These are phyloP conservation scores for Falco berigora DNA, from an alignment of 2,797 vertebrate genomes.

Conservation along the genomic window DNA sequence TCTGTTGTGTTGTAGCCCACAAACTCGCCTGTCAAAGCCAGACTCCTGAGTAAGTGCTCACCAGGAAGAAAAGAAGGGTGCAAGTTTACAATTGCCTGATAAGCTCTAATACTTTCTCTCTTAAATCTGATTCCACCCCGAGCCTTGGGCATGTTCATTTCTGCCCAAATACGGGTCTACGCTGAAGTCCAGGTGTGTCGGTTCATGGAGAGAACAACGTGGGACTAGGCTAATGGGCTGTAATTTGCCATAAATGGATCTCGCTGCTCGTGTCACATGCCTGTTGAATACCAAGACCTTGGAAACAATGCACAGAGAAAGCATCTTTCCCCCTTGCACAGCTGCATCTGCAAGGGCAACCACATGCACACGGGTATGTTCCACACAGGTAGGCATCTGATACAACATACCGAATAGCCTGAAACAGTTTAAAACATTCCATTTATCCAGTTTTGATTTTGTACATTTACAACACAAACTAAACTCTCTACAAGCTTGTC, in stretches of 20 bases:
- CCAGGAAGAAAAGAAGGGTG: background rate
- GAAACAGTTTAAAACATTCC: background rate
- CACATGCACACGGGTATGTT: background rate
- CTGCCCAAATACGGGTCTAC: background rate
- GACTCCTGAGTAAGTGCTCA: background rate
- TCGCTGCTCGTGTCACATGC: accelerated
- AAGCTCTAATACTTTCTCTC: background rate
- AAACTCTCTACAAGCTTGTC: background rate
- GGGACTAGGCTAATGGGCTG: background rate
- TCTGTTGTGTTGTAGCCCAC: background rate
- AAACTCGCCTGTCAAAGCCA: background rate
- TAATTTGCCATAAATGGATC: background rate
- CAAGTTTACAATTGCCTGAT: background rate
- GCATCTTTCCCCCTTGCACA: background rate
- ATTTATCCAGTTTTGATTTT: background rate
- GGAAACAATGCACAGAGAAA: background rate
- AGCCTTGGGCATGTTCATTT: background rate
- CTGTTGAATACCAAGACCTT: background rate
- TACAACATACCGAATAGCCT: background rate
- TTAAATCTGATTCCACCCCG: background rate
- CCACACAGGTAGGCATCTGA: background rate
- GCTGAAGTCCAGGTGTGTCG: background rate
- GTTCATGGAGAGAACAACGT: background rate
- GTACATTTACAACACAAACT: background rate
- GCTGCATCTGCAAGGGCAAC: background rate